phyloP scores from a whole-genome alignment of 2,113 vertebrate species.

The Nothocercus julius region DNA sequence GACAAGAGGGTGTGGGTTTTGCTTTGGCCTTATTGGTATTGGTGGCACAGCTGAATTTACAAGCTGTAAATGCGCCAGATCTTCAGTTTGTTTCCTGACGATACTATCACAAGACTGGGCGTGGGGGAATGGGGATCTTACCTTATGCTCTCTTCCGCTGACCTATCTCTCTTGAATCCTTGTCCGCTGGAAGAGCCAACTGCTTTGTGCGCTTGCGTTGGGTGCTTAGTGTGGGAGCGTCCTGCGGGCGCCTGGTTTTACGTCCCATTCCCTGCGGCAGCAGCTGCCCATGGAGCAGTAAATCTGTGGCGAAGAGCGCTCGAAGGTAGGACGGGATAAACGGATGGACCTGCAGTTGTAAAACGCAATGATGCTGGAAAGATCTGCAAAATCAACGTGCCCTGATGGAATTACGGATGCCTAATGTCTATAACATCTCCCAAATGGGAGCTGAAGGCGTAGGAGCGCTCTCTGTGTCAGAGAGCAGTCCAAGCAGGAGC shows the following conservation, averaged over 20 bases:
- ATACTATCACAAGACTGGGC: background rate
- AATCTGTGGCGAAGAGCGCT: background rate
- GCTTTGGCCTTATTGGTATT: background rate
- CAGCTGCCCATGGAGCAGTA: background rate
- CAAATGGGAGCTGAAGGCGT: accelerated
- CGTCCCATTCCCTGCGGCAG: background rate
- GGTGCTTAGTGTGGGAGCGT: accelerated
- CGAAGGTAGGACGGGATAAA: background rate
- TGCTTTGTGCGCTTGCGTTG: background rate
- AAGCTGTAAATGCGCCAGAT: background rate
- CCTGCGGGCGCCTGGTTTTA: background rate
- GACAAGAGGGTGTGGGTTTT: background rate
- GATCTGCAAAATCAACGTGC: background rate
- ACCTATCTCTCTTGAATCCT: background rate
- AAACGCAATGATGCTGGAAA: background rate
- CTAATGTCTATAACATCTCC: background rate
- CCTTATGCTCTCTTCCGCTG: background rate
- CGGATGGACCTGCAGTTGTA: background rate
- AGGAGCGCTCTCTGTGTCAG: accelerated
- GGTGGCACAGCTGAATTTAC: background rate
- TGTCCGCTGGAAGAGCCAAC: background rate
- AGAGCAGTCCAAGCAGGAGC: background rate
- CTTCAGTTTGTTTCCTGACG: background rate
- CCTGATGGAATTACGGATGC: background rate
- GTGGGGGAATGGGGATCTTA: background rate